Conservation (phyloP, 2,888 invertebrate genomes). For the Blomia tropicalis region DNA sequence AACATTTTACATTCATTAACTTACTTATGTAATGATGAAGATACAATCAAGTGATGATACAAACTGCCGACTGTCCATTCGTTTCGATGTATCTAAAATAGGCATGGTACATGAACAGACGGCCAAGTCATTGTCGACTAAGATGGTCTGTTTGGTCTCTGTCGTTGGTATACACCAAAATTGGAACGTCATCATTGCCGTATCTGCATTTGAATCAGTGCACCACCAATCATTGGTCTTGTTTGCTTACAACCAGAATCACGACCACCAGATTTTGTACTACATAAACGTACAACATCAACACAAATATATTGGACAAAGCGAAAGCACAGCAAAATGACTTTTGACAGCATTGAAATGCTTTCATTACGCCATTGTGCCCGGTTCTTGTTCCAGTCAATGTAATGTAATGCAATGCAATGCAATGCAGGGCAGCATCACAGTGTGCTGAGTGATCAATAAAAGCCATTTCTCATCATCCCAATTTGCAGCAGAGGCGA, state of each 20-base stretch:
- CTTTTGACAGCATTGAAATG: constrained; percentile 4
- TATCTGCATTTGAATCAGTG: constrained; percentile 1
- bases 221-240: background rate
- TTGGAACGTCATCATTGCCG: background rate
- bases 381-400: constrained; percentile 1
- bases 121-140: no score
- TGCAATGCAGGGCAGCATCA: no score
- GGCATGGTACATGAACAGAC: no score
- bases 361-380: constrained; percentile 5
- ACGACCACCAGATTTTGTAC: background rate
- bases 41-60: background rate
- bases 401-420: no score
- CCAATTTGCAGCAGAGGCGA: background rate
- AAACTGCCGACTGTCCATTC: background rate
- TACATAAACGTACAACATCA: background rate
- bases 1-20: constrained; percentile 12
- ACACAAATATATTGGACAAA: background rate
- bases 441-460: constrained; percentile 7
- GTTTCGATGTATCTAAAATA: no score
- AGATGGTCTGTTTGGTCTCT: background rate
- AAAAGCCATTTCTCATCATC: constrained; percentile 9
- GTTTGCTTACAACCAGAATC: constrained; percentile 6
- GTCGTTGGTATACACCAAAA: no score
- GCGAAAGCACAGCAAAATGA: background rate
- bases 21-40: background rate